Evolutionary conservation across 1,140 invertebrate species (phyloP), one percentile per base, ranked within the genome.

Genomic region (Apis laboriosa): DNA sequence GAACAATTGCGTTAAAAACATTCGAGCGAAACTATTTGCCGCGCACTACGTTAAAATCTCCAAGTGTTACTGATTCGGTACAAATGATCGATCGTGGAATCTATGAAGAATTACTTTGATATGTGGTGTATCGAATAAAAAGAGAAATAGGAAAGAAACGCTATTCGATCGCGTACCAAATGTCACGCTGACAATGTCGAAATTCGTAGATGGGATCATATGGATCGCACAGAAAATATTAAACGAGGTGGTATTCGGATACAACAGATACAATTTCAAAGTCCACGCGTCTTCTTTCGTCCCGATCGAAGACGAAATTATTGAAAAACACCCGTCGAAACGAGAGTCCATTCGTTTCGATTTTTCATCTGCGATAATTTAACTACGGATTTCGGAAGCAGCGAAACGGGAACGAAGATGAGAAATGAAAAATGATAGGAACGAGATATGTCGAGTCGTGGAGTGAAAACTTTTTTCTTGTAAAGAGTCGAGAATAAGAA

Each of bases 391-490:
- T 43, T 34, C 34, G 34, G 51, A 34, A 55, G n/a, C 66, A 61
- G 58, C n/a, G 68, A 74, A 88, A 80, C 72, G 68, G 73, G 21
- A 84, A 77, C 55, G 61, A 8, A 83, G 55, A 70, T 58, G 78
- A 72, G 24, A 68, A 34, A 84, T 86, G 86, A 83, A 89, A 90
- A 90, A 90, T 84, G 88, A 4, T 87, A 88, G 90, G 77, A 89
- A 90, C 88, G 88, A 90, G 89, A 91, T 91, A 56, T 17, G 17
- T 88, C 70, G 77, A 24, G 83, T 91, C 89, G 83, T 72, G 43
- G 63, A 11, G 17, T 34, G 19, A 28, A 49, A 71, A 49, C 49
- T 7, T 70, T 15, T 19, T 43, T 43, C 67, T 5, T 70, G 15
- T 24, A 24, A 21, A 43, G 28, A 74, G 19, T 55, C 1, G 34